Conservation (phyloP, 1,140 invertebrate species). For the Bombus sylvicola region DNA sequence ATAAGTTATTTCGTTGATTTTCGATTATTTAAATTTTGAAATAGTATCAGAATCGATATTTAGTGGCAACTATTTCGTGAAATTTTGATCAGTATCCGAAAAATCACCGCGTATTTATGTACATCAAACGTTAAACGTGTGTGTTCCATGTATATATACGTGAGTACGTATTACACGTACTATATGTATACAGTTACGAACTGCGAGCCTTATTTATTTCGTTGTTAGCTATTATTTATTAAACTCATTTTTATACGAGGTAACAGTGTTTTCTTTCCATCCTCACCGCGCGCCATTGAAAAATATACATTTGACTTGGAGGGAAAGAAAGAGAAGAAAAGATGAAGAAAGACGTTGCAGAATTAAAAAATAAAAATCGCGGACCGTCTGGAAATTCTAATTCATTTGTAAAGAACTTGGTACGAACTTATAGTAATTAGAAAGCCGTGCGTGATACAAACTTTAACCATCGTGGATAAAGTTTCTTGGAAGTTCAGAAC, state of each 20-base stretch:
- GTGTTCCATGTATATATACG: slow-evolving; percentile 53
- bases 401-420: slow-evolving; percentile 23
- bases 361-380: neutral
- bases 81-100: slow-evolving; percentile 13
- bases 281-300: neutral
- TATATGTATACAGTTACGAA: slow-evolving; percentile 68
- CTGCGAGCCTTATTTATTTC: slow-evolving; percentile 77
- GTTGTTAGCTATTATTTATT: slow-evolving; percentile 79
- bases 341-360: neutral
- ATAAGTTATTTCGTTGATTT: neutral
- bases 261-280: slow-evolving; percentile 29
- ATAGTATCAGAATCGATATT: slow-evolving; percentile 26
- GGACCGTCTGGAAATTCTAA: neutral
- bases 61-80: neutral
- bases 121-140: slow-evolving; percentile 41
- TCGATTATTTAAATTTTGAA: slow-evolving; percentile 45
- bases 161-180: slow-evolving; percentile 10
- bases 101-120: slow-evolving; percentile 40
- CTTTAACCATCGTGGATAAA: slow-evolving; percentile 15
- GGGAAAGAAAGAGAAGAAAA: neutral
- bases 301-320: neutral
- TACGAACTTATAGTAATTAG: neutral
- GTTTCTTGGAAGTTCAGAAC: slow-evolving; percentile 45
- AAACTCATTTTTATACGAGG: slow-evolving; percentile 80
- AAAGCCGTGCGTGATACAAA: slow-evolving; percentile 9